Percentiles rank a stretch among this genome's conserved stretches.
Conservation (phyloP, 2,888 invertebrate species). For the Clistopyga incitator region DNA sequence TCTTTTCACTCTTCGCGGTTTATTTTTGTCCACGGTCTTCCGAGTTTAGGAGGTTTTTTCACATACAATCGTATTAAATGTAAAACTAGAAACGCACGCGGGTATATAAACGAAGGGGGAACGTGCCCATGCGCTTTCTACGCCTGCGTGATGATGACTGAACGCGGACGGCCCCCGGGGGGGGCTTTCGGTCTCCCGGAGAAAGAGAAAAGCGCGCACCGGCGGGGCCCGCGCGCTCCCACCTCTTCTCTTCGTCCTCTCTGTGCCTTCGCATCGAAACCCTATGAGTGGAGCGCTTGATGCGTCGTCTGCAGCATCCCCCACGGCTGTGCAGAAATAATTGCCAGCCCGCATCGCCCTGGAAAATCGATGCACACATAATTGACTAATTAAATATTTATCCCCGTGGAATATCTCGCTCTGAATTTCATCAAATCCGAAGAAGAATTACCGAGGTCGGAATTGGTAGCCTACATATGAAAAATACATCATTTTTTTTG, state of each 20-base stretch:
- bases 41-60: background rate
- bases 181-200: constrained; percentile 67
- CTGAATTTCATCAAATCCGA: background rate
- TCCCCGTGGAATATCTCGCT: background rate
- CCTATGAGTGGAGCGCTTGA: background rate
- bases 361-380: constrained; percentile 33
- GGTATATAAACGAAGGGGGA: constrained; percentile 23
- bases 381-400: constrained; percentile 30
- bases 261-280: background rate
- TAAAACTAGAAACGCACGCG: constrained; percentile 14
- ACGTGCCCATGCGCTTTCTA: constrained; percentile 67
- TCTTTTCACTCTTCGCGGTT: background rate
- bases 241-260: constrained; percentile 60
- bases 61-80: constrained; percentile 9
- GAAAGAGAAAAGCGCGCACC: constrained; percentile 75
- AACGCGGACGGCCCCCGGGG: constrained; percentile 68
- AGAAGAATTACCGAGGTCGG: constrained; percentile 8
- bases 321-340: background rate
- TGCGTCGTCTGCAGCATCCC: constrained; percentile 21
- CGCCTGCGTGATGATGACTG: constrained; percentile 81
- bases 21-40: background rate
- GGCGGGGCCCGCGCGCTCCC: constrained; percentile 73
- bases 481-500: background rate
- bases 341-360: background rate
- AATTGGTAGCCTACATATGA: constrained; percentile 6